Percentiles rank a stretch among this genome's conserved stretches.
Conservation (phyloP, 2,888 invertebrate species). For the Sacculina carcini region DNA sequence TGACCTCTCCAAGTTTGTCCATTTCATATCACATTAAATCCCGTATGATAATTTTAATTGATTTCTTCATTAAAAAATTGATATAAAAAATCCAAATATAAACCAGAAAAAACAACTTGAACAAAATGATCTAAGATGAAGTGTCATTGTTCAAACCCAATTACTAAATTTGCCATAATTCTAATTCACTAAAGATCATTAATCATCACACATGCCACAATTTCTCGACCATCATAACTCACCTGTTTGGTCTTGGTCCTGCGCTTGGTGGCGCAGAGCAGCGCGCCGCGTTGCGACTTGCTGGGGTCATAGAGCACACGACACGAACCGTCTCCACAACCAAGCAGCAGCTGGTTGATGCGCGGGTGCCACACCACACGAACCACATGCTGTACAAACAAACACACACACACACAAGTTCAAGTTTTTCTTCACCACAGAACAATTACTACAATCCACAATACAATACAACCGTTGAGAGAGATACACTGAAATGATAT, state of each 20-base stretch:
- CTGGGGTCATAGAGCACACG: slow-evolving; percentile 75
- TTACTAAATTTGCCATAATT: neutral
- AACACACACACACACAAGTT: no score
- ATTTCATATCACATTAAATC: no score
- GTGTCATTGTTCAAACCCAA: no score
- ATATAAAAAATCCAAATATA: no score
- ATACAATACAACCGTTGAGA: no score
- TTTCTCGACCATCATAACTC: slow-evolving; percentile 3
- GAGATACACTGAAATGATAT: no score
- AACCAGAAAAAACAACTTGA: no score
- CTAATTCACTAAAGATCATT: neutral
- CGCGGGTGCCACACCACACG: slow-evolving; percentile 87
- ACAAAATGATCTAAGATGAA: no score
- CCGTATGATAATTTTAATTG: no score
- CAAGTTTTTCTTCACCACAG: slow-evolving; percentile 11
- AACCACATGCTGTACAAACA: slow-evolving; percentile 42
- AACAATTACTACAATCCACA: no score
- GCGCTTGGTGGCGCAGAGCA: slow-evolving; percentile 57
- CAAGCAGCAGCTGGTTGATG: slow-evolving; percentile 82
- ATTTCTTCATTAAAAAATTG: no score
- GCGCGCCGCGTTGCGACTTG: slow-evolving; percentile 64
- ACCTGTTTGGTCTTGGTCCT: slow-evolving; percentile 44
- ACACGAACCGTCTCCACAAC: slow-evolving; percentile 66
- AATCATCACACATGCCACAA: neutral
- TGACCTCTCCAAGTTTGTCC: no score